phyloP scores from a whole-genome alignment of 2,888 invertebrate genomes.

The Drosophila fungiperda region DNA sequence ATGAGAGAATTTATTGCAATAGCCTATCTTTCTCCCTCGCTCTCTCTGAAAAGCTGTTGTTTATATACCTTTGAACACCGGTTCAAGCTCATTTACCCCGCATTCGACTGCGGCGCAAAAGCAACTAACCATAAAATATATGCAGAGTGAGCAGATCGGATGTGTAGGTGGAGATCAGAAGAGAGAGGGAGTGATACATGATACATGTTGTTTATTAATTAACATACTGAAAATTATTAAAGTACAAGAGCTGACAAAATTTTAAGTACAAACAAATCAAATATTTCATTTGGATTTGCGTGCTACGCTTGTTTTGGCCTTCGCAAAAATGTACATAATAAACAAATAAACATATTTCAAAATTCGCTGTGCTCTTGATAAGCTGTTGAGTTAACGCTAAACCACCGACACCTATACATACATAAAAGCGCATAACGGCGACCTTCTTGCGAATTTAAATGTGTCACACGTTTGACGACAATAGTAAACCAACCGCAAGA shows the following conservation, averaged over 20 bases:
- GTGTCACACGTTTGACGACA: conserved; percentile 47
- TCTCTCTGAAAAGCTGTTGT: neutral
- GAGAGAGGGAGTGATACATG: neutral
- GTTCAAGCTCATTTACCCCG: neutral
- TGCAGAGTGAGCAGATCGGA: neutral
- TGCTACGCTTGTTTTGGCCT: conserved; percentile 18
- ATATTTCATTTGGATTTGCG: neutral
- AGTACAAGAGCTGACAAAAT: conserved; percentile 13
- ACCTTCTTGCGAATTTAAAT: conserved; percentile 54
- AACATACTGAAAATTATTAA: conserved; percentile 6
- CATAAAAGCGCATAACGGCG: conserved; percentile 11
- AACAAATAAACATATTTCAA: conserved; percentile 47
- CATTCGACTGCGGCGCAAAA: neutral
- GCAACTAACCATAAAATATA: neutral
- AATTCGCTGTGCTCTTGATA: conserved; percentile 38
- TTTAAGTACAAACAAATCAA: conserved; percentile 11
- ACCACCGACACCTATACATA: neutral
- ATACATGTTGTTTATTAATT: conserved; percentile 22
- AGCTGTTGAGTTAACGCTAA: conserved; percentile 23
- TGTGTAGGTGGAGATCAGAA: neutral
- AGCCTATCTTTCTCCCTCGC: neutral
- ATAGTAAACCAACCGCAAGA: conserved; percentile 17
- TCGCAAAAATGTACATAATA: conserved; percentile 46
- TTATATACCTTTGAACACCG: neutral
- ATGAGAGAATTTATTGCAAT: conserved; percentile 12